Conservation (phyloP, 2,888 invertebrate genomes). For the Cheilosia vulpina region DNA sequence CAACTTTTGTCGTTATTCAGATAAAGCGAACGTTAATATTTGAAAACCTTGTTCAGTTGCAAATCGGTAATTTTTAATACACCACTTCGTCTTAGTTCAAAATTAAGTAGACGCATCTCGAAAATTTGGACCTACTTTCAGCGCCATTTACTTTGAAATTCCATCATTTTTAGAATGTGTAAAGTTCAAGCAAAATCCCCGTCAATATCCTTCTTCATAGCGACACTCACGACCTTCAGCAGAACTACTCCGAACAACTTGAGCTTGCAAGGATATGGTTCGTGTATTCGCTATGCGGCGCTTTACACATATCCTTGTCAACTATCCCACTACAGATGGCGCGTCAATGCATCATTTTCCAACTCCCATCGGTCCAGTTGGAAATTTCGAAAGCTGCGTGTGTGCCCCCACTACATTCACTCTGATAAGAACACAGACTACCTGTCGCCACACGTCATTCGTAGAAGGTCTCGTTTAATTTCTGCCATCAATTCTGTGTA, state of each 20-base stretch:
- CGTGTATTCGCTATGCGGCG: conserved; percentile 20
- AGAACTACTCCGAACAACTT: not conserved
- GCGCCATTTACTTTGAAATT: not conserved
- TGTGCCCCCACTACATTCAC: not conserved
- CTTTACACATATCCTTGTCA: conserved; percentile 37
- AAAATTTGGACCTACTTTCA: too few species aligned
- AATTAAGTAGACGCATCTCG: too few species aligned
- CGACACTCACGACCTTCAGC: conserved; percentile 13
- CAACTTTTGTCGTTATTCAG: too few species aligned
- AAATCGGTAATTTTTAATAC: too few species aligned
- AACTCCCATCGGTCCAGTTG: not conserved
- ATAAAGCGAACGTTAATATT: too few species aligned
- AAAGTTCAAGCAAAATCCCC: not conserved
- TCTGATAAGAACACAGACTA: not conserved
- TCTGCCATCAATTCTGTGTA: not conserved
- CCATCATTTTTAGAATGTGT: not conserved
- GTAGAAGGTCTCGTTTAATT: conserved; percentile 8
- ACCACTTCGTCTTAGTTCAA: too few species aligned
- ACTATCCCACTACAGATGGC: conserved; percentile 20
- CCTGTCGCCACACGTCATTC: not conserved
- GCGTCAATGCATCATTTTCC: not conserved
- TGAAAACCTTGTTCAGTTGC: too few species aligned
- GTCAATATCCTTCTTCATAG: conserved; percentile 29
- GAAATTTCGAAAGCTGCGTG: not conserved
- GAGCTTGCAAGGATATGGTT: conserved; percentile 44